A percentile compares a stretch with the other conserved stretches of the same genome.
phyloP scores from a whole-genome alignment of 2,113 vertebrate genomes.

The Poecile atricapillus region DNA sequence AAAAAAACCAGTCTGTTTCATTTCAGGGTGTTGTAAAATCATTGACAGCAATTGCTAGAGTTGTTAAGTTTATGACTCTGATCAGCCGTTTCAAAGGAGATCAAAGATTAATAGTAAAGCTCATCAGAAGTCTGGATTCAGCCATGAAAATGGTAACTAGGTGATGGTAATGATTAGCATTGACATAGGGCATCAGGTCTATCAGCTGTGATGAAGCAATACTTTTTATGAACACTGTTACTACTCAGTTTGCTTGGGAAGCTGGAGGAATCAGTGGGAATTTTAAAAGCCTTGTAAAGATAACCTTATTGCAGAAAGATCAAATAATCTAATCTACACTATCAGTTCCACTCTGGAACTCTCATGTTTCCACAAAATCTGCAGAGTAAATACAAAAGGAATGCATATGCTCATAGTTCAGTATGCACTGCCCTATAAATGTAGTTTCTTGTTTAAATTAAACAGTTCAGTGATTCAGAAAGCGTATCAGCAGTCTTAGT shows the following conservation, averaged over 20 bases:
- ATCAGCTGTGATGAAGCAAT: background rate
- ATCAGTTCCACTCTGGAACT: background rate
- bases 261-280: background rate
- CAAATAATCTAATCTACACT: background rate
- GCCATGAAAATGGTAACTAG: background rate
- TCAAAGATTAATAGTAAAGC: slow-evolving; percentile 34
- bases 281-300: background rate
- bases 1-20: background rate
- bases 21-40: slow-evolving; percentile 8
- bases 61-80: slow-evolving; percentile 39
- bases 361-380: background rate
- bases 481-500: background rate
- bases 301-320: background rate
- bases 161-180: background rate
- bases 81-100: slow-evolving; percentile 32
- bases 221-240: background rate
- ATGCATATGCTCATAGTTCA: background rate
- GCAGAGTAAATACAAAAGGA: background rate
- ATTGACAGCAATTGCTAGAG: background rate
- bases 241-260: background rate
- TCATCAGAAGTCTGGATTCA: slow-evolving; percentile 22
- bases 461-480: background rate
- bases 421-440: background rate
- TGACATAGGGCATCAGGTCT: background rate
- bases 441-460: background rate